Conservation (phyloP, 2,113 vertebrate species). For the Phaethon lepturus region DNA sequence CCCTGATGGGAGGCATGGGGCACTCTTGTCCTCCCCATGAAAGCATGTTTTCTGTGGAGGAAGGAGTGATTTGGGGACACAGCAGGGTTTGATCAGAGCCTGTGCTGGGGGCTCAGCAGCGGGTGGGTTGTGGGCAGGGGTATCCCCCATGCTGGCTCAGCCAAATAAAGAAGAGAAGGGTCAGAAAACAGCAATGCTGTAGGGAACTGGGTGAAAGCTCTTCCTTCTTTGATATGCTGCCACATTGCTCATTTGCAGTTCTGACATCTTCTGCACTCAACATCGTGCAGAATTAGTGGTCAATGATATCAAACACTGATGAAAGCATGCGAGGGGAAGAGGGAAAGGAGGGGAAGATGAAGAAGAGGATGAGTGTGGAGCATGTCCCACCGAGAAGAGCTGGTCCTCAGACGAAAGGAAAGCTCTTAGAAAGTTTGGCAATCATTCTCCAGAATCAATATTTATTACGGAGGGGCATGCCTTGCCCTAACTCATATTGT, state of each 20-base stretch:
- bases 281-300: background rate
- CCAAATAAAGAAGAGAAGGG: background rate
- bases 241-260: background rate
- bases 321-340: accelerated
- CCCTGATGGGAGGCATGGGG: background rate
- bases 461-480: background rate
- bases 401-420: background rate
- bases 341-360: background rate
- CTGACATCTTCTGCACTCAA: background rate
- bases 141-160: accelerated
- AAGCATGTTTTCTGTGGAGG: background rate
- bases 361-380: background rate
- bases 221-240: background rate
- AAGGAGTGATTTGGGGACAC: background rate
- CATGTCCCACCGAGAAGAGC: background rate
- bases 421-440: background rate
- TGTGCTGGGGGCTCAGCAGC: background rate
- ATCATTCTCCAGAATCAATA: background rate
- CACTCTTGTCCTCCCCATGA: accelerated
- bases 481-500: background rate
- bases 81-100: background rate
- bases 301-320: background rate
- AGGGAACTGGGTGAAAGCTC: background rate
- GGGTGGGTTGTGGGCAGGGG: background rate
- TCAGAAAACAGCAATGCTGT: background rate